Evolutionary conservation across 2,113 vertebrate genomes (phyloP).

Genomic region (Catagonus wagneri): DNA sequence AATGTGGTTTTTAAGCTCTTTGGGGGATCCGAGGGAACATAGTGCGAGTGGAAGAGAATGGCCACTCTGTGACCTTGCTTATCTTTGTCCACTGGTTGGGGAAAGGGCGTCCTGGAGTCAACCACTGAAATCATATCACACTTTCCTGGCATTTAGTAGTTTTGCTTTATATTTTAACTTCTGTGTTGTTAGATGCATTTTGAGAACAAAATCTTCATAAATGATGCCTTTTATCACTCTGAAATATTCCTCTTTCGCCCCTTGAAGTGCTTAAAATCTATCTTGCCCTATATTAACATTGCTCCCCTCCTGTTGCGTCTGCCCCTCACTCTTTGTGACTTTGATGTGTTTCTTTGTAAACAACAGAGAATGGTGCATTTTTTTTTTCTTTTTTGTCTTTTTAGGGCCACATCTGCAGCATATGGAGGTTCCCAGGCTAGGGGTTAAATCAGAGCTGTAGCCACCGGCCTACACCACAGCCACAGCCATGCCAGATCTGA

Average conservation of each 20-base stretch:
- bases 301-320: rapidly evolving
- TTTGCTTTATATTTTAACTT: neutral
- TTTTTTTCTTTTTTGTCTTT: too few species aligned
- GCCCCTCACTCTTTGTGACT: neutral
- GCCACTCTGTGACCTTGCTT: neutral
- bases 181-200: neutral
- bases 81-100: neutral
- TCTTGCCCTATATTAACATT: neutral
- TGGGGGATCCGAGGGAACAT: neutral
- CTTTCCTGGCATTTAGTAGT: neutral
- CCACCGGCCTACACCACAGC: too few species aligned
- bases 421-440: too few species aligned
- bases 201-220: neutral
- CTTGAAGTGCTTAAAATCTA: neutral
- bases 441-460: too few species aligned
- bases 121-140: rapidly evolving
- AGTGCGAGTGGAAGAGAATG: rapidly evolving
- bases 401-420: too few species aligned
- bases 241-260: neutral
- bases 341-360: neutral
- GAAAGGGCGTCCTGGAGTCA: neutral
- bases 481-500: too few species aligned
- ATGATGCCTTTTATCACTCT: neutral
- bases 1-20: neutral
- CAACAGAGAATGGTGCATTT: too few species aligned